phyloP scores from a whole-genome alignment of 1,140 invertebrate genomes.

The Tribolium castaneum region DNA sequence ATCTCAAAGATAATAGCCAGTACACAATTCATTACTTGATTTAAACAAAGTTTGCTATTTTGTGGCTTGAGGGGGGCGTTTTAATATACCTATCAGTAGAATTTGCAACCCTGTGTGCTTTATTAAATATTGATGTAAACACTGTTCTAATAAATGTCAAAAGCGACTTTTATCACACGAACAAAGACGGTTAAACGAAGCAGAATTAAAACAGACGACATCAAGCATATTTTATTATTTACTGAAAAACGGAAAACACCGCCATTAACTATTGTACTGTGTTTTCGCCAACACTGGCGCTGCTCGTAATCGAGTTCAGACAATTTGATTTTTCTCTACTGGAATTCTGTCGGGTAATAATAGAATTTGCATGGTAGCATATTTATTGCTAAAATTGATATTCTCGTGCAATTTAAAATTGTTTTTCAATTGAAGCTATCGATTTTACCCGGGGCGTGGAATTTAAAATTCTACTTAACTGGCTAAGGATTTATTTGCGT shows the following conservation, averaged over 20 bases:
- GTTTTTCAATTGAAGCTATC: slow-evolving; percentile 26
- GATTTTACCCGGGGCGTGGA: slow-evolving; percentile 7
- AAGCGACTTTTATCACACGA: neutral
- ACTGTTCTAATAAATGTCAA: neutral
- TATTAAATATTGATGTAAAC: neutral
- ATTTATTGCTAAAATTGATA: slow-evolving; percentile 29
- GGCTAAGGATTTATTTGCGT: neutral
- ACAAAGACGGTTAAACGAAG: neutral
- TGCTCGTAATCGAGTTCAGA: neutral
- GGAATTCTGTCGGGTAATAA: slow-evolving; percentile 1
- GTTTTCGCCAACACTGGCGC: too few relatives aligned
- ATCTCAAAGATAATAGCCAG: too few relatives aligned
- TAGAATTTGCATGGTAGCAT: neutral
- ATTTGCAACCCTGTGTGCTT: neutral
- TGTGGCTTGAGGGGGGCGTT: too few relatives aligned
- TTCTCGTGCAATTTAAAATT: slow-evolving; percentile 3
- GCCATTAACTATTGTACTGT: too few relatives aligned
- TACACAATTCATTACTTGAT: too few relatives aligned
- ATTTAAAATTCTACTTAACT: slow-evolving; percentile 3
- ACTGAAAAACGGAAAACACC: too few relatives aligned
- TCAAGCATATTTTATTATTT: neutral
- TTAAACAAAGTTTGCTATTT: neutral
- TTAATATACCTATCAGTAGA: neutral
- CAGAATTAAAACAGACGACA: neutral
- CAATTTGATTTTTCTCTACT: slow-evolving; percentile 9